Evolutionary conservation across 2,888 invertebrate species (phyloP), one percentile per base, ranked within the genome.

Genomic region (Tetramorium bicarinatum): DNA sequence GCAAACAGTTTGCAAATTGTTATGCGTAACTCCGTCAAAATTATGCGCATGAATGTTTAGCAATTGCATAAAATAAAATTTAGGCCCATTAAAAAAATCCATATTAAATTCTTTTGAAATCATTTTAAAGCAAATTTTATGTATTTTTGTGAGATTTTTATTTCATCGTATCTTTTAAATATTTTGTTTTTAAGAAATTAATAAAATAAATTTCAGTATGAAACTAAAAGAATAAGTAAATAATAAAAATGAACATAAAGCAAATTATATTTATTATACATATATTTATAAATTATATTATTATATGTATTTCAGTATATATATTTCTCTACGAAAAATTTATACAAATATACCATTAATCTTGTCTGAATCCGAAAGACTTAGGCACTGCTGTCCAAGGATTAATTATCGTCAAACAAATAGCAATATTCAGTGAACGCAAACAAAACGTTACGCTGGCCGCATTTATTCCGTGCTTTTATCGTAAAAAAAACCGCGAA

Each of bases 401-500:
- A 21, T 79, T 79, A 72, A 79, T 79, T 80, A 59, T 59, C 29
- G 9, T 74, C 38, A 13, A 72, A 25, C 72, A 71, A 71, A 59
- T 56, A 44, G 71, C 71, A 66, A 21, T 71, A 47, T 71, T 72
- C 44, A 25, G 34, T 72, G 11, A 72, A 47, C 34, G 25, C 34
- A 79, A 69, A 59, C n/a, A 79, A 7, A 59, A 13, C 56, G 25
- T 59, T 72, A 59, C 1, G 38, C 44, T 38, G 9, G n/a, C 18
- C 54, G 61, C 74, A 59, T 83, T 83, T 69, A 84, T 54, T 74
- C 47, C 59, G 8, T 6, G 29, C 9, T 77, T 44, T 75, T 21
- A 49, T 54, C 54, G 62, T 56, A 47, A 84, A 69, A 34, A 67
- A 79, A 83, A 21, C 13, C 67, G 61, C 75, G 13, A 84, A 83